Conservation (phyloP, 2,888 invertebrate species). For the Thalpophila matura region DNA sequence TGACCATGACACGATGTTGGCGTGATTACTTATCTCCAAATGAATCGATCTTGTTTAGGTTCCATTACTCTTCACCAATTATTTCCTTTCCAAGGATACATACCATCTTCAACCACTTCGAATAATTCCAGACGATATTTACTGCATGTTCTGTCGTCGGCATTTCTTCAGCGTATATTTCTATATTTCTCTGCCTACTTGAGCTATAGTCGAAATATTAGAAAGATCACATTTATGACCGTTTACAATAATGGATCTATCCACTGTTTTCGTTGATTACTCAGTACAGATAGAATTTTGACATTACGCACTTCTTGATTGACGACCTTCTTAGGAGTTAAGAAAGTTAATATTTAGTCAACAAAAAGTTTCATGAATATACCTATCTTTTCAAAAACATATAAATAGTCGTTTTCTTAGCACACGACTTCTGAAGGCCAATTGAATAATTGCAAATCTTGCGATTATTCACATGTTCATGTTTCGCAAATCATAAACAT, state of each 20-base stretch:
- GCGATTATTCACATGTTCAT: conserved; percentile 15
- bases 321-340: neutral
- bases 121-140: neutral
- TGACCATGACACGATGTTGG: too few species aligned
- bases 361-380: conserved; percentile 1
- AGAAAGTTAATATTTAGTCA: conserved; percentile 7
- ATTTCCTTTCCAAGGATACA: too few species aligned
- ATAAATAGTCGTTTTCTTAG: too few species aligned
- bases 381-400: too few species aligned
- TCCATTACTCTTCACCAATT: too few species aligned
- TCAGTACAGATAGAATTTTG: too few species aligned
- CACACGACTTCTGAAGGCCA: conserved; percentile 32
- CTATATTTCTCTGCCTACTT: neutral
- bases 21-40: too few species aligned
- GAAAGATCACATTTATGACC: too few species aligned
- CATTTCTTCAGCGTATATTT: neutral
- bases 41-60: too few species aligned
- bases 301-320: too few species aligned
- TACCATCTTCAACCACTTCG: neutral
- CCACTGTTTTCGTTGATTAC: too few species aligned
- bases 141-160: neutral
- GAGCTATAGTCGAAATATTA: neutral
- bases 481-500: conserved; percentile 35
- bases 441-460: conserved; percentile 13
- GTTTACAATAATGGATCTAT: too few species aligned